Percentiles rank a stretch among this genome's conserved stretches.
phyloP scores from a whole-genome alignment of 2,888 invertebrate species.

The Encarsia formosa region DNA sequence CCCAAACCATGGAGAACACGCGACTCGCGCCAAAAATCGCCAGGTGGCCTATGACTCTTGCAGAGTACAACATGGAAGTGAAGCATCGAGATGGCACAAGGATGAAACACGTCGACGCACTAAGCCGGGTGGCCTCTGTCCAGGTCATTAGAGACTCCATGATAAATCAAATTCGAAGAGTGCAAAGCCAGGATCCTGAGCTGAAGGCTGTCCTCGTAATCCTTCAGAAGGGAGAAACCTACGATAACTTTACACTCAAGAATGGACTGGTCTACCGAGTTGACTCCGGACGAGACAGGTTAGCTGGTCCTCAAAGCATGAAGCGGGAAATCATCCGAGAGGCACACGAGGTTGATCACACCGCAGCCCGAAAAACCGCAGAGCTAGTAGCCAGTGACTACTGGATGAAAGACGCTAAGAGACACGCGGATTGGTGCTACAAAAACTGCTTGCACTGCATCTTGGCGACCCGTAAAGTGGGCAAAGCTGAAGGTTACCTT shows the following conservation, averaged over 20 bases:
- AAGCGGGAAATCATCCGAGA: neutral
- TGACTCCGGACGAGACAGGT: neutral
- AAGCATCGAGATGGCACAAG: slow-evolving; percentile 26
- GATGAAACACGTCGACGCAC: slow-evolving; percentile 40
- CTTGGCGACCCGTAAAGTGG: neutral
- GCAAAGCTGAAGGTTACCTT: neutral
- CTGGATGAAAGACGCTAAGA: neutral
- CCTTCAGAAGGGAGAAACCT: neutral
- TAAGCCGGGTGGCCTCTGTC: slow-evolving; percentile 26
- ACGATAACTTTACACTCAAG: neutral
- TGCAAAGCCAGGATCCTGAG: neutral
- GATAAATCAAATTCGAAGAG: neutral
- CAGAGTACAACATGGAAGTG: slow-evolving; percentile 30
- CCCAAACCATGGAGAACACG: slow-evolving; percentile 10
- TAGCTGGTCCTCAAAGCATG: neutral
- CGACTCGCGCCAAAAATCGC: slow-evolving; percentile 15
- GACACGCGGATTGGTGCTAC: neutral
- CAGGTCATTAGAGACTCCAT: neutral
- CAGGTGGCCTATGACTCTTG: slow-evolving; percentile 25
- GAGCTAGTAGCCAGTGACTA: neutral
- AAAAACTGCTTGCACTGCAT: neutral
- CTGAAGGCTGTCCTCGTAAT: neutral
- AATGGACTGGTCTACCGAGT: neutral
- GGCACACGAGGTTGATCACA: neutral
- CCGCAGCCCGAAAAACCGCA: neutral